phyloP scores from a whole-genome alignment of 1,140 invertebrate species.

The Zaprionus lachaisei region DNA sequence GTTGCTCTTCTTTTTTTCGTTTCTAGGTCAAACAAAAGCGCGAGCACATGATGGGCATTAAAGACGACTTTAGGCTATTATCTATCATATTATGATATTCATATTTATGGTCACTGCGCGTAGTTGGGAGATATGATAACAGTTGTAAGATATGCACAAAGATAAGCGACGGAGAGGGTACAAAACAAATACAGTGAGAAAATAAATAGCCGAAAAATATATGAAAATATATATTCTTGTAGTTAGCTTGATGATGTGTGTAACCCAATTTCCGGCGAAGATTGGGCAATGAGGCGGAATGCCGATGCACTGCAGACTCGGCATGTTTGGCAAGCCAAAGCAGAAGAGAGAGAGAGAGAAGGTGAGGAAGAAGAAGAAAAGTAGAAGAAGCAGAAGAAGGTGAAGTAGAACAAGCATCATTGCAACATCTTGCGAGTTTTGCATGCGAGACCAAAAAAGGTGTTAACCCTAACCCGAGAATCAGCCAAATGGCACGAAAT shows the following conservation, averaged over 20 bases:
- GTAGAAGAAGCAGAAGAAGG: too few relatives aligned
- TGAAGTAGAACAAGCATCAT: not conserved
- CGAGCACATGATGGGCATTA: constrained; percentile 27
- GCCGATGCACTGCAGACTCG: constrained; percentile 9
- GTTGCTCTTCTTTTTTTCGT: not conserved
- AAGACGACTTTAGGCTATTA: constrained; percentile 24
- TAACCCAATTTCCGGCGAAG: constrained; percentile 66
- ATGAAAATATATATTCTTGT: constrained; percentile 5
- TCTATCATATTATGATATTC: constrained; percentile 27
- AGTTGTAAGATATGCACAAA: constrained; percentile 57
- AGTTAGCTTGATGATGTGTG: constrained; percentile 32
- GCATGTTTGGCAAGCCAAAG: constrained; percentile 25
- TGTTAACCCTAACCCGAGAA: constrained; percentile 39
- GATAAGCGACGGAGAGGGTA: constrained; percentile 43
- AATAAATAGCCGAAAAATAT: constrained; percentile 1
- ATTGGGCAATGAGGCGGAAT: constrained; percentile 49
- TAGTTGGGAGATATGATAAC: constrained; percentile 59
- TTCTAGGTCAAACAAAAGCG: constrained; percentile 14
- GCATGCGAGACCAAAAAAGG: constrained; percentile 51
- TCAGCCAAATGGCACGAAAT: constrained; percentile 37
- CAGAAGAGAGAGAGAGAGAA: not conserved
- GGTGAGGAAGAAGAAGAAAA: not conserved
- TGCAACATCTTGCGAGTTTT: not conserved
- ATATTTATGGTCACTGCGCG: constrained; percentile 15
- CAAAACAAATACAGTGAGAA: constrained; percentile 16